phyloP scores from a whole-genome alignment of 2,113 vertebrate species.

The Meleagris gallopavo region DNA sequence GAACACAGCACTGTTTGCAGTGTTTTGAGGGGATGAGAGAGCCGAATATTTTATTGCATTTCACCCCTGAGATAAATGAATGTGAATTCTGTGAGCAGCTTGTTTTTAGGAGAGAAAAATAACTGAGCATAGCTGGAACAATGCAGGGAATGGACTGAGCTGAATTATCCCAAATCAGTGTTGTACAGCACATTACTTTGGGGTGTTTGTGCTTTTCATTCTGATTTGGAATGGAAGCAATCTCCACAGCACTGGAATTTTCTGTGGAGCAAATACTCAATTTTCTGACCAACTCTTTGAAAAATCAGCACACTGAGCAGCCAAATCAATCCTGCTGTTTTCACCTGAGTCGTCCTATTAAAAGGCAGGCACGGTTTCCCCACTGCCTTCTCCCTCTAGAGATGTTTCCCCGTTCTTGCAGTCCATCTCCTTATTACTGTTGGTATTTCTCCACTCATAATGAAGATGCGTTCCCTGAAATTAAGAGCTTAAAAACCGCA shows the following conservation, averaged over 20 bases:
- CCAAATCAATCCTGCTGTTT: neutral
- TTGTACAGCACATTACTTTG: neutral
- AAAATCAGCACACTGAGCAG: neutral
- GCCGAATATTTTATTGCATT: neutral
- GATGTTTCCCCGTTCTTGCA: neutral
- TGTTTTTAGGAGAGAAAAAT: neutral
- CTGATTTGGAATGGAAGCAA: neutral
- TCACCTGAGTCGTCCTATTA: neutral
- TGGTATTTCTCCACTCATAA: neutral
- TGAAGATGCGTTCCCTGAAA: fast-evolving
- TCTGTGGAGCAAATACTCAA: neutral
- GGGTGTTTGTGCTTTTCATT: neutral
- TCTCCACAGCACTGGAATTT: neutral
- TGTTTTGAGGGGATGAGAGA: neutral
- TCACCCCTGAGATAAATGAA: neutral
- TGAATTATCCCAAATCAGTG: neutral
- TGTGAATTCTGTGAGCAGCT: neutral
- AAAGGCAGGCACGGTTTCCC: neutral
- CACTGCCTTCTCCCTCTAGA: neutral
- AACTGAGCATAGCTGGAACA: neutral
- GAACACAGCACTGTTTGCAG: neutral
- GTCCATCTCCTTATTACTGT: fast-evolving
- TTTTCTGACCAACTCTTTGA: neutral
- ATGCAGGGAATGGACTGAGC: neutral
- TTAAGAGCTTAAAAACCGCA: fast-evolving